Evolutionary conservation across 2,888 invertebrate species (phyloP).

Genomic region (Pyrocoelia pectoralis): DNA sequence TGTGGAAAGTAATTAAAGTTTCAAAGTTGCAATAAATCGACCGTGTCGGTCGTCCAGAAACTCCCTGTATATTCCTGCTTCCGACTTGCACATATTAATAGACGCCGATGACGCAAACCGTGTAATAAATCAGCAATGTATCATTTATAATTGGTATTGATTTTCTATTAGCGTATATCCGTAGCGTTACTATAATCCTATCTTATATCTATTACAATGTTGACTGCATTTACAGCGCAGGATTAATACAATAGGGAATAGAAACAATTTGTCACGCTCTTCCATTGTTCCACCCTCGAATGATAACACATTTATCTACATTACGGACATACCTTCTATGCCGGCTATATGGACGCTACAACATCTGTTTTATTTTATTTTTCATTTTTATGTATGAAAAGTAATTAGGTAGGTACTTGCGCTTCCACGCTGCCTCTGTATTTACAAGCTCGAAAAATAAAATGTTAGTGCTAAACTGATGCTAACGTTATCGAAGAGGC

Average conservation of each 20-base stretch:
- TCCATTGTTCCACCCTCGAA: slow-evolving; percentile 51
- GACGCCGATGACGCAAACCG: neutral
- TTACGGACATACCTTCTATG: slow-evolving; percentile 44
- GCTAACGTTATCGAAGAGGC: no score
- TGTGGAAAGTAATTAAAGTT: no score
- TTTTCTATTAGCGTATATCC: slow-evolving; percentile 51
- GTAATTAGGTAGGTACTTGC: neutral
- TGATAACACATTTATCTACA: slow-evolving; percentile 57
- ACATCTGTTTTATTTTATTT: slow-evolving; percentile 31
- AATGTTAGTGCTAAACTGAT: no score
- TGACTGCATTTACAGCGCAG: slow-evolving; percentile 51
- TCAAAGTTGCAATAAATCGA: no score
- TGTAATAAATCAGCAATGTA: slow-evolving; percentile 54
- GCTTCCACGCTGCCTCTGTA: no score
- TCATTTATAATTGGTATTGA: slow-evolving; percentile 55
- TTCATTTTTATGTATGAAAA: neutral
- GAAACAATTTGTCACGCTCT: slow-evolving; percentile 58
- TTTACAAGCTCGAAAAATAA: no score
- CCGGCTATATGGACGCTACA: slow-evolving; percentile 19
- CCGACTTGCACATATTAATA: neutral
- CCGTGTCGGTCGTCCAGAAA: no score
- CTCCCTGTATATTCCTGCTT: no score
- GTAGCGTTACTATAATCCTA: slow-evolving; percentile 42
- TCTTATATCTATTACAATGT: slow-evolving; percentile 58
- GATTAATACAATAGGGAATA: slow-evolving; percentile 59